These are phyloP conservation scores for Poeciliopsis gracilis DNA, from an alignment of 2,797 vertebrate species.

Conservation along the genomic window DNA sequence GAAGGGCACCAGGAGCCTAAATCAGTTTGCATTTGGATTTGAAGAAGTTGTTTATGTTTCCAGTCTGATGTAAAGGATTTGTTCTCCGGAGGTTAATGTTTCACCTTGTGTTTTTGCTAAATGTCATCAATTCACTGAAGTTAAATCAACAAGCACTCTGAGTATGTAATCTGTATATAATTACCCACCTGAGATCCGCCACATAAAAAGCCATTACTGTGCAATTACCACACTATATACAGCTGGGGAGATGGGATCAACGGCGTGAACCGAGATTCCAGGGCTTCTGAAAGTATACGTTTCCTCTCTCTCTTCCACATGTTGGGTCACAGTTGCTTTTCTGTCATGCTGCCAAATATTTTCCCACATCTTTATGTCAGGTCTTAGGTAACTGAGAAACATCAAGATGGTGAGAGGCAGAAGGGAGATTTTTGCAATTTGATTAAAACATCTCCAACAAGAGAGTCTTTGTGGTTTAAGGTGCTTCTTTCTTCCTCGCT, in stretches of 20 bases:
- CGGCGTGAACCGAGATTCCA: conserved; percentile 78
- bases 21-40: conserved; percentile 18
- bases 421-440: conserved; percentile 22
- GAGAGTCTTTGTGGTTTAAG: conserved; percentile 47
- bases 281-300: conserved; percentile 80
- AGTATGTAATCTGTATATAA: conserved; percentile 85
- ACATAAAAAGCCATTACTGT: conserved; percentile 85
- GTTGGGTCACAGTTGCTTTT: conserved; percentile 52
- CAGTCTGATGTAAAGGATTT: conserved; percentile 56
- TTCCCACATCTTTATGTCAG: conserved; percentile 49
- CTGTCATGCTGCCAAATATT: conserved; percentile 37
- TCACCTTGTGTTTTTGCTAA: conserved; percentile 72
- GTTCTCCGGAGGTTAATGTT: conserved; percentile 58
- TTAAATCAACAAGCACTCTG: conserved; percentile 82
- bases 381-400: conserved; percentile 59
- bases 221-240: conserved; percentile 81
- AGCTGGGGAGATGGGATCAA: conserved; percentile 79
- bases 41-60: conserved; percentile 44
- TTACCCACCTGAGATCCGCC: conserved; percentile 85
- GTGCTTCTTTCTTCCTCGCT: conserved; percentile 44
- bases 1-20: not conserved
- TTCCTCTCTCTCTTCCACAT: conserved; percentile 59
- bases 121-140: conserved; percentile 82
- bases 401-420: conserved; percentile 31
- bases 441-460: conserved; percentile 19